Evolutionary conservation across 1,140 invertebrate genomes (phyloP).

Genomic region (Samia ricini): DNA sequence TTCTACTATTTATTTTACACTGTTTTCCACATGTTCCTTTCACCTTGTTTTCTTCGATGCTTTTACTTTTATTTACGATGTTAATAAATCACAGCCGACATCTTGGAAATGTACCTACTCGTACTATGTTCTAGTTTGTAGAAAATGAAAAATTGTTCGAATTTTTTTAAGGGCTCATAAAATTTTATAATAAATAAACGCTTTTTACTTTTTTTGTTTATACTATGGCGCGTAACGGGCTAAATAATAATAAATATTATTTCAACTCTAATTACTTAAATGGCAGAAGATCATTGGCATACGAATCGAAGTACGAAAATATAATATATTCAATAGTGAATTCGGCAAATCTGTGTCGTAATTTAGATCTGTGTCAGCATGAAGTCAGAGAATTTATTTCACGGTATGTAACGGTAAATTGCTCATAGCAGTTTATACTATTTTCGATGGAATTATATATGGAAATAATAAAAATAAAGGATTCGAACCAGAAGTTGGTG

Average conservation of each 20-base stretch:
- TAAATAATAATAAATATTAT: neutral
- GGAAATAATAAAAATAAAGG: neutral
- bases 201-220: neutral
- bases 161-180: neutral
- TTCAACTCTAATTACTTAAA: neutral
- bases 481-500: neutral
- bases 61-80: constrained; percentile 3
- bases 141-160: neutral
- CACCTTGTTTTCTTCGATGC: neutral
- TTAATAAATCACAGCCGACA: constrained; percentile 4
- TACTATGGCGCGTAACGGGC: neutral
- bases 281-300: constrained; percentile 15
- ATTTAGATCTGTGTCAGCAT: constrained; percentile 36
- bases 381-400: constrained; percentile 35
- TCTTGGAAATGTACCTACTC: constrained; percentile 10
- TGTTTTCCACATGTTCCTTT: neutral
- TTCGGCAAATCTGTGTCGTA: constrained; percentile 35
- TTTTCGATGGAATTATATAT: neutral
- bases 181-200: neutral
- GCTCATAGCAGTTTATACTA: neutral
- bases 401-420: constrained; percentile 35
- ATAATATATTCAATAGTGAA: constrained; percentile 30
- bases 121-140: constrained; percentile 2
- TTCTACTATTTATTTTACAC: neutral
- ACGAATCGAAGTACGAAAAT: constrained; percentile 23